Evolutionary conservation across 2,113 vertebrate species (phyloP).

Genomic region (Polypterus bichir): DNA sequence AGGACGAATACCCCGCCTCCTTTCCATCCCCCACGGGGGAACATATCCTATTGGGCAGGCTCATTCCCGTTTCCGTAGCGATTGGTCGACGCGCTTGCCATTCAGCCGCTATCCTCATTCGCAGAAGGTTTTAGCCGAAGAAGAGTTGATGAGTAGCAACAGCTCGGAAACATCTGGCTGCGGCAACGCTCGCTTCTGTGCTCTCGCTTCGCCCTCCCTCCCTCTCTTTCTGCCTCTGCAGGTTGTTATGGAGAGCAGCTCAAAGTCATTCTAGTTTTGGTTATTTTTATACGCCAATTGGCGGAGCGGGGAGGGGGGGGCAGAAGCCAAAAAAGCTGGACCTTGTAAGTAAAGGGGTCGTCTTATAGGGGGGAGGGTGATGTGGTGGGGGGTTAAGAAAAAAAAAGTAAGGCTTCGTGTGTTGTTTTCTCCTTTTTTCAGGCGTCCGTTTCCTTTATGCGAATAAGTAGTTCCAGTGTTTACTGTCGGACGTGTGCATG

Average conservation of each 20-base stretch:
- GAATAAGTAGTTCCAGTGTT: constrained; percentile 38
- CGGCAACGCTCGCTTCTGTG: constrained; percentile 37
- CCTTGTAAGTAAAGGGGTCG: constrained; percentile 50
- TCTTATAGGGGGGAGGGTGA: constrained; percentile 39
- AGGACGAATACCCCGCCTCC: constrained; percentile 52
- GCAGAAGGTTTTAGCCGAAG: constrained; percentile 24
- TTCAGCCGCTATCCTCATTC: constrained; percentile 43
- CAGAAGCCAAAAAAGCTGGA: constrained; percentile 34
- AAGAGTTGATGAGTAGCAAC: constrained; percentile 58
- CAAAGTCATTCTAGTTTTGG: constrained; percentile 43
- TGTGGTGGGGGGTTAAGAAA: constrained; percentile 34
- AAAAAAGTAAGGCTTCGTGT: constrained; percentile 41
- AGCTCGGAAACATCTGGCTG: constrained; percentile 72
- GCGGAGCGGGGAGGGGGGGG: constrained; percentile 29
- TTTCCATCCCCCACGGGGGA: constrained; percentile 25
- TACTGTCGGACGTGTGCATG: constrained; percentile 11
- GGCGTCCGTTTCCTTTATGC: constrained; percentile 34
- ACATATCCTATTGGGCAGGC: constrained; percentile 49
- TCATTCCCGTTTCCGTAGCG: constrained; percentile 39
- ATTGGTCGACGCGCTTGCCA: constrained; percentile 54
- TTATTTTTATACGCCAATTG: constrained; percentile 31
- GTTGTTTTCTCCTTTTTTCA: constrained; percentile 20
- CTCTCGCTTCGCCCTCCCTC: constrained; percentile 20
- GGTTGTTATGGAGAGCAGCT: constrained; percentile 56
- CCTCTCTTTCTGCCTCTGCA: constrained; percentile 38